A percentile compares a stretch with the other conserved stretches of the same genome.
Conservation (phyloP, 2,797 vertebrate species). For the Mormyrops attenuatus region DNA sequence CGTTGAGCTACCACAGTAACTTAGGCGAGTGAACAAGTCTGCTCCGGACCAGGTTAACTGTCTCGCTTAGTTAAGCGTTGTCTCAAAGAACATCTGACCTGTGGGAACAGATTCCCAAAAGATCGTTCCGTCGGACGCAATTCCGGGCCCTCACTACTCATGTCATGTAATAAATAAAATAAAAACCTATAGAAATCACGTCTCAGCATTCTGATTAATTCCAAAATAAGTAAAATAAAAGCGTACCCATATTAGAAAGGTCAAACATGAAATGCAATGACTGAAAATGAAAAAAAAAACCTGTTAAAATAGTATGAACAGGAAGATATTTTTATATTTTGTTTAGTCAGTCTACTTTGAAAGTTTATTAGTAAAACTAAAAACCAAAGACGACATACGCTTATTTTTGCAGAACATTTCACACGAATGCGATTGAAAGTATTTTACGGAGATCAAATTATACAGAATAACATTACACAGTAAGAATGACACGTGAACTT, state of each 20-base stretch:
- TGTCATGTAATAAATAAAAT: background rate
- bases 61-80: background rate
- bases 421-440: background rate
- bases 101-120: background rate
- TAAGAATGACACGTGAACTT: too few relatives aligned
- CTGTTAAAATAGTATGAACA: background rate
- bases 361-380: too few relatives aligned
- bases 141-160: background rate
- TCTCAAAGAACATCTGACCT: background rate
- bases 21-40: too few relatives aligned
- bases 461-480: too few relatives aligned
- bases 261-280: background rate
- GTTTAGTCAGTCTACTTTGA: background rate
- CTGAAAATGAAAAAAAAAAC: background rate
- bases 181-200: background rate
- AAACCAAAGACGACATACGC: too few relatives aligned
- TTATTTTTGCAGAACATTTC: background rate
- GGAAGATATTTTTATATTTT: background rate
- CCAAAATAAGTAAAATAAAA: background rate
- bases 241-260: background rate
- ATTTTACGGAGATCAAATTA: background rate
- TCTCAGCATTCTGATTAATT: background rate
- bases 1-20: too few relatives aligned
- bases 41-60: background rate
- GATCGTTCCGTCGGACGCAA: background rate